phyloP scores from a whole-genome alignment of 1,140 invertebrate genomes.

The Tetragonula clypearis region DNA sequence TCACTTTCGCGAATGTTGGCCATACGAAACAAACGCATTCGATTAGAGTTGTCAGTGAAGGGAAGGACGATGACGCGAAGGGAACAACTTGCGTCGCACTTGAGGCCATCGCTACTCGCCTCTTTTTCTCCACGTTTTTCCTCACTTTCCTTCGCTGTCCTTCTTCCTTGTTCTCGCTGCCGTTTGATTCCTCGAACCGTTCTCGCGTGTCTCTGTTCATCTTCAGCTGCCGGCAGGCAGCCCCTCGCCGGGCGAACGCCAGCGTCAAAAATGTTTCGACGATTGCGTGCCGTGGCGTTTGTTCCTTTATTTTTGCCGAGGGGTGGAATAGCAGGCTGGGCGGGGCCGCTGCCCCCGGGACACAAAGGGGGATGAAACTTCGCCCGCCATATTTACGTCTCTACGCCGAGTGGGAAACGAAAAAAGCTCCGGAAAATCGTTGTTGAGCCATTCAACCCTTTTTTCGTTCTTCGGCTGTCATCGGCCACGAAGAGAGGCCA shows the following conservation, averaged over 20 bases:
- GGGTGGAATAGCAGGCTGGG: constrained; percentile 78
- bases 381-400: constrained; percentile 78
- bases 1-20: too few species aligned
- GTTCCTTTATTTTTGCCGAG: constrained; percentile 79
- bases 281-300: constrained; percentile 77
- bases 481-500: too few species aligned
- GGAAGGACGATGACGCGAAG: background rate
- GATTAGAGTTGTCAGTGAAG: background rate
- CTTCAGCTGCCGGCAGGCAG: background rate
- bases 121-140: constrained; percentile 53
- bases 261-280: constrained; percentile 79
- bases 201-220: background rate
- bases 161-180: background rate
- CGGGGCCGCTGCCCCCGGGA: constrained; percentile 71
- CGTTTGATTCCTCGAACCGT: background rate
- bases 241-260: constrained; percentile 54
- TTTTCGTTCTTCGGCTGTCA: constrained; percentile 16
- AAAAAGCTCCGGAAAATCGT: constrained; percentile 64
- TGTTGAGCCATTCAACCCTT: constrained; percentile 18
- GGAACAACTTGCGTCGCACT: background rate
- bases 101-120: constrained; percentile 2
- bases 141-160: constrained; percentile 7
- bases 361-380: constrained; percentile 78
- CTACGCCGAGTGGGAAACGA: constrained; percentile 64
- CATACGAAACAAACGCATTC: background rate